Conservation (phyloP, 2,113 vertebrate genomes). For the Butorides virescens region DNA sequence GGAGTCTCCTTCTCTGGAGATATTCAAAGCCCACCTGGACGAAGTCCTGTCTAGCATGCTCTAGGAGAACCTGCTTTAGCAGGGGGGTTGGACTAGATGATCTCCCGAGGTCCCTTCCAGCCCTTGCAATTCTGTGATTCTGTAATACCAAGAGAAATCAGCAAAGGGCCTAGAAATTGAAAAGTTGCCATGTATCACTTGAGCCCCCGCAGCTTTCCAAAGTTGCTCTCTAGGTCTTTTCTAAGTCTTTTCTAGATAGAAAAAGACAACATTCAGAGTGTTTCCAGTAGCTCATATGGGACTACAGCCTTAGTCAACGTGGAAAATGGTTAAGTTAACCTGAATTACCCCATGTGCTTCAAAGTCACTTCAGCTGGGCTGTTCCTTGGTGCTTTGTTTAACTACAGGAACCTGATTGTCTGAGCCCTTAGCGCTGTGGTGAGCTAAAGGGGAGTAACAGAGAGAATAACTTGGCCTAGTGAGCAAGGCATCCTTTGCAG, state of each 20-base stretch:
- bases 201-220: background rate
- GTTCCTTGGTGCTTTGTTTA: background rate
- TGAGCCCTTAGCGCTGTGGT: background rate
- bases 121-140: too few species aligned
- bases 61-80: too few species aligned
- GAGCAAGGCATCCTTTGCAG: background rate
- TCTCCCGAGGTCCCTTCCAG: too few species aligned
- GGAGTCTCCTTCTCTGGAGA: too few species aligned
- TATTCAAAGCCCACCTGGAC: too few species aligned
- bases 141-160: background rate
- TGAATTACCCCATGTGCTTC: background rate
- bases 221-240: background rate
- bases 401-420: background rate
- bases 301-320: background rate
- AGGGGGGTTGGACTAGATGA: too few species aligned
- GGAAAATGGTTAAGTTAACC: background rate
- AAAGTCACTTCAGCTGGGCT: background rate
- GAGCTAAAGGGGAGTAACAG: background rate
- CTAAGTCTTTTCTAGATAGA: background rate
- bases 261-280: background rate
- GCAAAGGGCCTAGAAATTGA: background rate
- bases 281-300: fast-evolving
- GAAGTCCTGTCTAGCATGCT: too few species aligned
- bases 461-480: background rate
- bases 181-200: background rate